Evolutionary conservation across 2,888 invertebrate genomes (phyloP).

Genomic region (Desoria tigrina): DNA sequence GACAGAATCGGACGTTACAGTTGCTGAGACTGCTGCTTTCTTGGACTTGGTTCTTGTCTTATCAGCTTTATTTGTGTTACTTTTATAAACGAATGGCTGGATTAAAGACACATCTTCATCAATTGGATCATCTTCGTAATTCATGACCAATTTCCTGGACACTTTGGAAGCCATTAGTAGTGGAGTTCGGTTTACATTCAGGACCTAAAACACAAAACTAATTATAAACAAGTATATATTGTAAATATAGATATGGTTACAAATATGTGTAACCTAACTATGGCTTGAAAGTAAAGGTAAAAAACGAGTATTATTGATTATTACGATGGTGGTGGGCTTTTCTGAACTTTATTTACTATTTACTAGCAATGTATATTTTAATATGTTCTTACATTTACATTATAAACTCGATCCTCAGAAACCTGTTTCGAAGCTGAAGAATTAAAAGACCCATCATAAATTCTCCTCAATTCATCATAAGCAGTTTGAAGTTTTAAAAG

Average conservation of each 20-base stretch:
- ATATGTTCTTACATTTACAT: no score
- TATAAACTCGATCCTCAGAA: not conserved
- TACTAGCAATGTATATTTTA: no score
- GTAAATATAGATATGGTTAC: no score
- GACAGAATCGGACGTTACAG: no score
- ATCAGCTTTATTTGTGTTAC: not conserved
- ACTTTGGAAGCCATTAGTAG: not conserved
- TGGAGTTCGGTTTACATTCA: not conserved
- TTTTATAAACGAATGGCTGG: conserved; percentile 6
- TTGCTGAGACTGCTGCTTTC: no score
- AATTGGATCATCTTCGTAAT: not conserved
- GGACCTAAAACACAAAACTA: no score
- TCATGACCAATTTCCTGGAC: not conserved
- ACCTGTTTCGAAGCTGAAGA: not conserved
- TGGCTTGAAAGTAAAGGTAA: no score
- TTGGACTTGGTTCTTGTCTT: not conserved
- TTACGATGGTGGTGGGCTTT: no score
- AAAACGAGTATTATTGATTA: no score
- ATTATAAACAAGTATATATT: no score
- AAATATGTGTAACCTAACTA: no score
- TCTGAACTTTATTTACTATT: no score
- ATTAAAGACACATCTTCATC: conserved; percentile 12
- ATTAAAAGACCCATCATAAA: not conserved
- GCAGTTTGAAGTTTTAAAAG: not conserved
- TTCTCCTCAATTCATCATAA: conserved; percentile 13